Percentiles rank a stretch among this genome's conserved stretches.
Conservation (phyloP, 2,888 invertebrate species). For the Chromoteleia sp. region DNA sequence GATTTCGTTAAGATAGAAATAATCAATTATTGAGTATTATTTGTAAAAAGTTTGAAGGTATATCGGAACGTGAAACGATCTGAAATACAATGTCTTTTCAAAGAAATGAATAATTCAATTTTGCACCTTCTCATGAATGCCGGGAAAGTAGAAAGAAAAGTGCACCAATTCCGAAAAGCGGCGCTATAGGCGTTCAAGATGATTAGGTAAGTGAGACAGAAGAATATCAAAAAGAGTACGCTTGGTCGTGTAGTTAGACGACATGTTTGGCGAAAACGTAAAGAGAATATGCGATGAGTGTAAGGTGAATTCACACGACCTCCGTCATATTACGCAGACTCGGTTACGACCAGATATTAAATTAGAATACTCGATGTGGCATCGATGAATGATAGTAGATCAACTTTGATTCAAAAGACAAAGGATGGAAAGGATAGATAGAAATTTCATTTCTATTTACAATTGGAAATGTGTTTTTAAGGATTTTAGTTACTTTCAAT, state of each 20-base stretch:
- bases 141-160: constrained; percentile 40
- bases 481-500: too few relatives aligned
- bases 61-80: background rate
- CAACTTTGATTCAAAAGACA: constrained; percentile 2
- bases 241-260: constrained; percentile 16
- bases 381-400: constrained; percentile 14
- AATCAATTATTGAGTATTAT: too few relatives aligned
- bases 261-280: constrained; percentile 39
- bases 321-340: constrained; percentile 47
- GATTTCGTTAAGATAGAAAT: too few relatives aligned
- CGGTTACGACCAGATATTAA: constrained; percentile 45
- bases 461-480: too few relatives aligned
- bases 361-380: constrained; percentile 51
- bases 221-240: constrained; percentile 46
- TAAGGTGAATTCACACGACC: constrained; percentile 30
- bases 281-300: constrained; percentile 49
- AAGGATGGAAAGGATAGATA: too few relatives aligned
- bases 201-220: constrained; percentile 53
- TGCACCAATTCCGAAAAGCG: constrained; percentile 46
- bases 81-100: constrained; percentile 18
- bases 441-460: too few relatives aligned
- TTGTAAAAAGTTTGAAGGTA: background rate
- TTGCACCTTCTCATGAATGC: constrained; percentile 34
- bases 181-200: constrained; percentile 40
- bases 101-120: constrained; percentile 26